Evolutionary conservation across 2,797 vertebrate species (phyloP).

Genomic region (Acanthurus lineatus): DNA sequence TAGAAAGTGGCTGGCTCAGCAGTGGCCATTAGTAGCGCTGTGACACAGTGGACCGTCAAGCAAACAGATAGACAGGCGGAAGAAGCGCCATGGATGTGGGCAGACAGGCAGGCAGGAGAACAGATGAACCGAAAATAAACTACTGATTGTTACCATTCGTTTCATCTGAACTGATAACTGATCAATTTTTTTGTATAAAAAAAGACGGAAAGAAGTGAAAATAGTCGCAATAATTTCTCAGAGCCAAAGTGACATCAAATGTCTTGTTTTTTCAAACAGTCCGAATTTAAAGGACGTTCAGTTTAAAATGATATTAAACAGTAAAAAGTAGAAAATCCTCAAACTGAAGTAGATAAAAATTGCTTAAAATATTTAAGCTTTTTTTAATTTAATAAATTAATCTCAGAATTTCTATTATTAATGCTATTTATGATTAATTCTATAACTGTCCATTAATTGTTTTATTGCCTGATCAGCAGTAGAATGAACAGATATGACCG

Average conservation of each 20-base stretch:
- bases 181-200: neutral
- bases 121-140: slow-evolving; percentile 22
- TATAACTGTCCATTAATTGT: neutral
- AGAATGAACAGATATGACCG: neutral
- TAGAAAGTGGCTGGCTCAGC: slow-evolving; percentile 85
- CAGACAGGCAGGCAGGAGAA: slow-evolving; percentile 42
- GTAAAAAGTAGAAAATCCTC: too few species aligned
- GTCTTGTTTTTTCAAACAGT: neutral
- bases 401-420: neutral
- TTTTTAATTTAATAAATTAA: neutral
- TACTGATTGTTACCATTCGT: neutral
- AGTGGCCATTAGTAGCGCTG: slow-evolving; percentile 82
- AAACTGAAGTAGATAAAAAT: too few species aligned
- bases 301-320: too few species aligned
- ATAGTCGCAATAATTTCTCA: neutral
- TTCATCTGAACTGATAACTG: neutral
- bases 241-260: neutral
- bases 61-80: slow-evolving; percentile 66
- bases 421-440: neutral
- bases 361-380: neutral
- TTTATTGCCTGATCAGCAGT: neutral
- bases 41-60: slow-evolving; percentile 80
- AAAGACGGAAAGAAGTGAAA: neutral
- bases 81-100: slow-evolving; percentile 54
- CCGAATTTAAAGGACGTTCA: neutral